Conservation (phyloP, 2,113 vertebrate species). For the Sylvilagus bachmani region DNA sequence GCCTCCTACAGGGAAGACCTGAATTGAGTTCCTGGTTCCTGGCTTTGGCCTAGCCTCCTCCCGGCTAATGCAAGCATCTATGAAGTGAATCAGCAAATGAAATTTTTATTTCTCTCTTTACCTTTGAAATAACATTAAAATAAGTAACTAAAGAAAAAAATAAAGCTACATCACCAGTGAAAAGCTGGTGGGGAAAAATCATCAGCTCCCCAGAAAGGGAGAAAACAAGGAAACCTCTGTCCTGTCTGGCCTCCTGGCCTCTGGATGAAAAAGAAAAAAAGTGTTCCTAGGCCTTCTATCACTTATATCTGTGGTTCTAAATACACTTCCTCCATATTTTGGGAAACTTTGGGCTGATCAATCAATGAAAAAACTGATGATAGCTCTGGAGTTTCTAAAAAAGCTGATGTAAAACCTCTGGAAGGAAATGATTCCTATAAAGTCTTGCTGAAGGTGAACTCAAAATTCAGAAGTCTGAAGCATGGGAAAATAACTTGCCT, state of each 20-base stretch:
- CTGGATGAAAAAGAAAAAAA: slow-evolving; percentile 42
- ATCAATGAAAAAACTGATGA: slow-evolving; percentile 26
- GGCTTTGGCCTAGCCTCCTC: too few relatives aligned
- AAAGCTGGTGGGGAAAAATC: slow-evolving; percentile 29
- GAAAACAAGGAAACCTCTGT: not conserved
- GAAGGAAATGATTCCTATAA: slow-evolving; percentile 30
- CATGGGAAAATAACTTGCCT: not conserved
- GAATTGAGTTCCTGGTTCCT: too few relatives aligned
- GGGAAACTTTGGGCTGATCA: not conserved
- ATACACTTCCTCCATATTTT: not conserved
- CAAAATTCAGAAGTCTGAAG: slow-evolving; percentile 48
- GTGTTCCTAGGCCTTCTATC: not conserved
- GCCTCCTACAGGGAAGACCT: too few relatives aligned
- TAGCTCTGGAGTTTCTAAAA: not conserved
- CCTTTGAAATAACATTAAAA: too few relatives aligned
- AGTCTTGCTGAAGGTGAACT: slow-evolving; percentile 8
- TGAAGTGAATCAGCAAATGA: too few relatives aligned
- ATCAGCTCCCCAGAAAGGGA: not conserved
- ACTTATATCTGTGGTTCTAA: not conserved
- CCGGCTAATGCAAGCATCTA: too few relatives aligned
- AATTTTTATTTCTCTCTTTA: too few relatives aligned
- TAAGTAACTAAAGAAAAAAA: too few relatives aligned
- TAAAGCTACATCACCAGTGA: not conserved
- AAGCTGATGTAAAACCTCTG: not conserved
- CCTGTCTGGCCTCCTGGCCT: not conserved